phyloP scores from a whole-genome alignment of 2,113 vertebrate genomes.

The Periophthalmodon schlosseri region DNA sequence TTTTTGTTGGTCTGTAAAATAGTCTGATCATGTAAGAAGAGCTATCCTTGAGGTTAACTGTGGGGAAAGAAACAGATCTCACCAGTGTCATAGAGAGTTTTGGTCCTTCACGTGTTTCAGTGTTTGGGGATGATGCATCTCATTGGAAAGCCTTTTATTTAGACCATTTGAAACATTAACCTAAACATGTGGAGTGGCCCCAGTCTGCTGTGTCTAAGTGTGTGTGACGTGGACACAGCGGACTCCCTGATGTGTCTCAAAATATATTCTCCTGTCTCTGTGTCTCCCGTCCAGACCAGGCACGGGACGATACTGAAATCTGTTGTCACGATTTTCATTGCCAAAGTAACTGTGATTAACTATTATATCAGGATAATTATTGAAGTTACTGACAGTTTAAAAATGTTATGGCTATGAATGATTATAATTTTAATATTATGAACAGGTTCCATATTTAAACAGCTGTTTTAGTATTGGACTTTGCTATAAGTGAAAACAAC shows the following conservation, averaged over 20 bases:
- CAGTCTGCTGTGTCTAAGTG: conserved; percentile 50
- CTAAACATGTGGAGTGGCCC: conserved; percentile 18
- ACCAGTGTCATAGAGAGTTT: conserved; percentile 4
- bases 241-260: conserved; percentile 44
- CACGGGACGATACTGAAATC: too few relatives aligned
- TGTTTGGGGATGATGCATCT: conserved; percentile 25
- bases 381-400: too few relatives aligned
- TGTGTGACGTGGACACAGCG: conserved; percentile 41
- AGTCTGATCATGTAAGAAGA: not conserved
- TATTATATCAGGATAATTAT: too few relatives aligned
- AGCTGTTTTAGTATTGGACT: too few relatives aligned
- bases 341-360: too few relatives aligned
- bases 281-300: conserved; percentile 13
- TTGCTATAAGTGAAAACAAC: too few relatives aligned
- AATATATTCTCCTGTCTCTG: conserved; percentile 46
- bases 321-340: too few relatives aligned
- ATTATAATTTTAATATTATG: too few relatives aligned
- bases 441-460: too few relatives aligned
- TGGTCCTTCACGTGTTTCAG: conserved; percentile 13
- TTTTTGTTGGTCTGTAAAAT: conserved; percentile 6
- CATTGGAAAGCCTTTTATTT: conserved; percentile 27
- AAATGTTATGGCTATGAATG: too few relatives aligned
- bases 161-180: conserved; percentile 13
- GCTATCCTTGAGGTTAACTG: not conserved
- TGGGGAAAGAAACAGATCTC: not conserved